Base-by-base conservation (phyloP, 2,888 invertebrate genomes). In the Hipparchia semele region DNA sequence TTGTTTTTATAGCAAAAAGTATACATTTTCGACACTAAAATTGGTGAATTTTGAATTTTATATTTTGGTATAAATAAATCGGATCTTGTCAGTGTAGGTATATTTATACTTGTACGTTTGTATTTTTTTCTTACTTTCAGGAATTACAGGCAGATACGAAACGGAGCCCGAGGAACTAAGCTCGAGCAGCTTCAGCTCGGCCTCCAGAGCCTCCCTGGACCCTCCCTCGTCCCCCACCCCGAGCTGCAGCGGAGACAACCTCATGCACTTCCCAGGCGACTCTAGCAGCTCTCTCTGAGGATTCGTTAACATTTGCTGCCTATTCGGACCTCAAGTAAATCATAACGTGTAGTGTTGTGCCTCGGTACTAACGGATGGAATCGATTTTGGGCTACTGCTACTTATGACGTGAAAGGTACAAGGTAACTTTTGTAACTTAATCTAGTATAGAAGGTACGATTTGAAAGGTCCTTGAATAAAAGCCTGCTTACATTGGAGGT, bases 181-280 rank as follows among this genome's bases (percentile, higher is more conserved):
- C 85, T 96, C 97, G 54, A 97, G 97, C 87, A 97, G 97, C 87
- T 96, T 97, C 83, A 97, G 97, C 85, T 97, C 97, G 0, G 96
- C 96, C 10, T 97, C 97, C 81, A 95, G 97, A 70, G 96, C 97
- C 12, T 97, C 97, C 0, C 90, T 96, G 69, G 96, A 96, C 83
- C 95, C 96, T 7, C 95, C 96, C 65, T 95, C 96, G 46, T 96
- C 96, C 23, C 97, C 97, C 46, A 96, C 97, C 3, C 96, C 97
- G 46, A 97, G 96, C 80, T 96, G 96, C 85, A 96, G 96, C 80
- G 96, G 96, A 70, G 96, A 97, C 84, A 96, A 96, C 86, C 94
- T 96, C 82, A 95, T 97, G 87, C 97, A 97, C 88, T 97, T 97
- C 91, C 96, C 96, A 12, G 96, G 96, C 0, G 97, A 97, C 86